These are phyloP conservation scores for Mugil cephalus DNA, from an alignment of 2,113 vertebrate species.

Conservation along the genomic window DNA sequence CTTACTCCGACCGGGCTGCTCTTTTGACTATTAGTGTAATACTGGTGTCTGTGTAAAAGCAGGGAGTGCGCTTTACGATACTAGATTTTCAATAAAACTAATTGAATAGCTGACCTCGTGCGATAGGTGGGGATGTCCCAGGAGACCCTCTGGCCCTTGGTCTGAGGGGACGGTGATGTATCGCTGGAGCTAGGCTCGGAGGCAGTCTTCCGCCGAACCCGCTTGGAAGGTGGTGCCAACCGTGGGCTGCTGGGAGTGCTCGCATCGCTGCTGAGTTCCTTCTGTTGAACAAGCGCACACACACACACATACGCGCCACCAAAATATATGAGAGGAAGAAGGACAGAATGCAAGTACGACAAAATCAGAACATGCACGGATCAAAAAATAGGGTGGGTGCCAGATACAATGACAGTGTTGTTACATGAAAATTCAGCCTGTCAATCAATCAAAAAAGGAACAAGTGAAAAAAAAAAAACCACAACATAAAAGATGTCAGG, in stretches of 20 bases:
- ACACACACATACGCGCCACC: conserved; percentile 1
- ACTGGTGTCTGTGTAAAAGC: too few relatives aligned
- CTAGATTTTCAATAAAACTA: not conserved
- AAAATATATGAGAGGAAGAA: not conserved
- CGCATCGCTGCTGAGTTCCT: conserved; percentile 91
- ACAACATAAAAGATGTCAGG: conserved; percentile 12
- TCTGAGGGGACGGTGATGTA: conserved; percentile 91
- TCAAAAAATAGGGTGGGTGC: not conserved
- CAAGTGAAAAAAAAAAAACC: conserved; percentile 3
- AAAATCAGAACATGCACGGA: not conserved
- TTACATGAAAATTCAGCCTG: not conserved
- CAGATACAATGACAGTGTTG: not conserved
- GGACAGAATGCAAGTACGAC: not conserved
- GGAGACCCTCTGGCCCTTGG: conserved; percentile 92
- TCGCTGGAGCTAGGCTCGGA: conserved; percentile 95
- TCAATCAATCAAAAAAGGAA: not conserved
- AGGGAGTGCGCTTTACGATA: too few relatives aligned
- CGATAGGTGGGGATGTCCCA: conserved; percentile 93
- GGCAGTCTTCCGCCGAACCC: conserved; percentile 90
- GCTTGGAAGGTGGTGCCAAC: conserved; percentile 92
- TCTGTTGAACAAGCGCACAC: conserved; percentile 81
- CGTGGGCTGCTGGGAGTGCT: conserved; percentile 94
- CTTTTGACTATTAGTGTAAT: too few relatives aligned
- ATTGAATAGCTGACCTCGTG: conserved; percentile 86
- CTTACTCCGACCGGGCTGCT: too few relatives aligned